A percentile compares a stretch with the other conserved stretches of the same genome.
Conservation (phyloP, 2,797 vertebrate genomes). For the Megaceryle alcyon region DNA sequence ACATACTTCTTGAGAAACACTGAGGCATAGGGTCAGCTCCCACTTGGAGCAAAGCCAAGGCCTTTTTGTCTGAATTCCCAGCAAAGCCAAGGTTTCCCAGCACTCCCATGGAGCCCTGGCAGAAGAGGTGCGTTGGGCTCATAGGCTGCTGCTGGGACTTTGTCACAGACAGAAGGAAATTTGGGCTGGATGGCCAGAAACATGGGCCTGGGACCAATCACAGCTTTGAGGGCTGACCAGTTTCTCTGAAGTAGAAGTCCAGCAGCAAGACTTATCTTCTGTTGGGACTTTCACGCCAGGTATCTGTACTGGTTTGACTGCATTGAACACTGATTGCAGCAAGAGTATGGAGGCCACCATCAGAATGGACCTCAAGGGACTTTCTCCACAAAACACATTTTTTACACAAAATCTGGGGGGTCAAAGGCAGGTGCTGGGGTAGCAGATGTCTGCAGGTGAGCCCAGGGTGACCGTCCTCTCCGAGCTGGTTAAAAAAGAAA, state of each 20-base stretch:
- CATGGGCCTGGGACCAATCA: accelerated
- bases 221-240: not conserved
- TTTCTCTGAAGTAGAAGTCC: not conserved
- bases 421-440: not conserved
- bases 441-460: not conserved
- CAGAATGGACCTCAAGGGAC: not conserved
- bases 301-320: not conserved
- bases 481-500: not conserved
- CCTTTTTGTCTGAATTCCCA: not conserved
- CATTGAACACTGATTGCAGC: accelerated
- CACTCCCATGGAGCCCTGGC: accelerated
- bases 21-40: not conserved
- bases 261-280: not conserved
- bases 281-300: not conserved
- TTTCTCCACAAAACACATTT: not conserved
- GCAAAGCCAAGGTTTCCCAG: not conserved
- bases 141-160: not conserved
- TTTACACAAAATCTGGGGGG: not conserved
- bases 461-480: accelerated
- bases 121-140: accelerated
- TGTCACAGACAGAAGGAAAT: not conserved
- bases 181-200: not conserved
- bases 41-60: not conserved
- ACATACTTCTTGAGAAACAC: not conserved
- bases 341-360: not conserved